Evolutionary conservation across 2,888 invertebrate species (phyloP).

Genomic region (Bombylius discolor): DNA sequence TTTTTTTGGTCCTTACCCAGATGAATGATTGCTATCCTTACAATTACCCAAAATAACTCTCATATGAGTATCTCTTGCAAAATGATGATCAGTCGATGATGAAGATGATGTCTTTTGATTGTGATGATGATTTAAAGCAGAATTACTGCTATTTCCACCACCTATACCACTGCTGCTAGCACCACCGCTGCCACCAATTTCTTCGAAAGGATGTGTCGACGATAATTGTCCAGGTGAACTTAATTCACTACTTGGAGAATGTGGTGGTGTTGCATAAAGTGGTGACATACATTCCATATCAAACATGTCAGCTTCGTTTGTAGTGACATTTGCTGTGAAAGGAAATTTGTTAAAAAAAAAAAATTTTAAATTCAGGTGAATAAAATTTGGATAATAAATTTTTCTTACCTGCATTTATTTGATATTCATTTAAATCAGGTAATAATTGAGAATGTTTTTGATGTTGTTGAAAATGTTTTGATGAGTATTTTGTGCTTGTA

Average conservation of each 20-base stretch:
- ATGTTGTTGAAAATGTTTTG: constrained; percentile 15
- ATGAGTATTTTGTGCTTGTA: constrained; percentile 27
- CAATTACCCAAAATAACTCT: constrained; percentile 65
- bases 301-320: constrained; percentile 36
- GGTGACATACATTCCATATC: constrained; percentile 45
- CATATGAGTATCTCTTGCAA: constrained; percentile 85
- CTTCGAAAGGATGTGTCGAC: constrained; percentile 32
- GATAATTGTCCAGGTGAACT: constrained; percentile 40
- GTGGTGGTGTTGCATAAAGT: constrained; percentile 68
- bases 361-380: background rate
- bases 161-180: constrained; percentile 12
- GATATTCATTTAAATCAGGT: constrained; percentile 36
- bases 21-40: constrained; percentile 33
- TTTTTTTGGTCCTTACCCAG: constrained; percentile 22
- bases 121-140: constrained; percentile 15
- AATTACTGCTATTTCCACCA: constrained; percentile 1
- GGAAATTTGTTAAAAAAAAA: too few relatives aligned
- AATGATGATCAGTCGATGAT: constrained; percentile 59
- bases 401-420: constrained; percentile 26
- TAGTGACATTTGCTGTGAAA: constrained; percentile 16
- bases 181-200: constrained; percentile 26
- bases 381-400: background rate
- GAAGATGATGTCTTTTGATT: constrained; percentile 17
- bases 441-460: constrained; percentile 34
- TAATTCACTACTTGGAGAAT: constrained; percentile 55